A percentile compares a stretch with the other conserved stretches of the same genome.
phyloP scores from a whole-genome alignment of 2,888 invertebrate species.

The Baronia brevicornis region DNA sequence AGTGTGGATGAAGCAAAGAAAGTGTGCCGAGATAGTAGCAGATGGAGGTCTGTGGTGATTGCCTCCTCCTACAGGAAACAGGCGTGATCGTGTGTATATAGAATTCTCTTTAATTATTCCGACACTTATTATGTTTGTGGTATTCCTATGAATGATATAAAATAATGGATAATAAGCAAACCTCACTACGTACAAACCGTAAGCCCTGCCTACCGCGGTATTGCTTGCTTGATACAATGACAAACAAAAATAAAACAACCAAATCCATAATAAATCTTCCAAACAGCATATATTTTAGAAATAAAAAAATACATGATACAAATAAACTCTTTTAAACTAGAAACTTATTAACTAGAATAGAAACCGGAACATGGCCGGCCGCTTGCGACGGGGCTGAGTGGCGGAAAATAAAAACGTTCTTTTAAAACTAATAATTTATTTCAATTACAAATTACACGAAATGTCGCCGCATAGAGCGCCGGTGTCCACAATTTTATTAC shows the following conservation, averaged over 20 bases:
- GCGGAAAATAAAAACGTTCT: conserved; percentile 24
- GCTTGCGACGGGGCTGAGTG: conserved; percentile 18
- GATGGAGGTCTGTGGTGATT: too few species aligned
- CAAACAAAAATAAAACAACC: conserved; percentile 44
- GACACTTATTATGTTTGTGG: too few species aligned
- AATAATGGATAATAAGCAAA: too few species aligned
- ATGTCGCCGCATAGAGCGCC: conserved; percentile 36
- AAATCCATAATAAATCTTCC: conserved; percentile 52
- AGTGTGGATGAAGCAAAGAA: too few species aligned
- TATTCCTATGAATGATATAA: too few species aligned
- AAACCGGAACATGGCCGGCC: conserved; percentile 18
- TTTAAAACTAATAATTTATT: conserved; percentile 49
- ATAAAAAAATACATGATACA: conserved; percentile 63
- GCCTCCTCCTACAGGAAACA: too few species aligned
- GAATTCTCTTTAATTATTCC: too few species aligned
- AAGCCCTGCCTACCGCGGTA: too few species aligned
- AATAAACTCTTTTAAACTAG: conserved; percentile 51
- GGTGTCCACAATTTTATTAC: conserved; percentile 34
- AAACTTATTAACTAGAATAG: conserved; percentile 33
- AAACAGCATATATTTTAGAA: conserved; percentile 66
- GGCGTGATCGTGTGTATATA: too few species aligned
- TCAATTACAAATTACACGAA: conserved; percentile 39
- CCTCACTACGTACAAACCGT: too few species aligned
- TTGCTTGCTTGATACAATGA: too few species aligned
- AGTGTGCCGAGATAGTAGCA: too few species aligned